Conservation (phyloP, 1,140 invertebrate species). For the Ostrea denselamellosa region DNA sequence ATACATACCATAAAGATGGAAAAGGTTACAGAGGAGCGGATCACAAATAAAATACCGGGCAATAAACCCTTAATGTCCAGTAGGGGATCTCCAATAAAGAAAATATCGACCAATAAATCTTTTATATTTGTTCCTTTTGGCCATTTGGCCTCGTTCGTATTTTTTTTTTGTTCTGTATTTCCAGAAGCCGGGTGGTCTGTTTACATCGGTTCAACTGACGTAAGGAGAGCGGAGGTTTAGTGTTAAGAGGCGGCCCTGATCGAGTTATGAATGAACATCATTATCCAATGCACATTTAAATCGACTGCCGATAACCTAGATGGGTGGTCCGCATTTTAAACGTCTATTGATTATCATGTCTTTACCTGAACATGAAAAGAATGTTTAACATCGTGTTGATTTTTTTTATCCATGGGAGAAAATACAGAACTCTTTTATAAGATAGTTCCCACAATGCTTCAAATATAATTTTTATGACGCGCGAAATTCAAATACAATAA, state of each 20-base stretch:
- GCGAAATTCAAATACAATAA: slow-evolving; percentile 11
- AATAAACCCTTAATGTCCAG: slow-evolving; percentile 18
- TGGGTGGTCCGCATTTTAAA: slow-evolving; percentile 19
- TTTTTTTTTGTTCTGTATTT: not conserved
- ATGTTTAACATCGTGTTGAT: slow-evolving; percentile 28
- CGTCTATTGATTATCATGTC: slow-evolving; percentile 40
- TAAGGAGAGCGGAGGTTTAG: not conserved
- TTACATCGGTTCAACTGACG: slow-evolving; percentile 7
- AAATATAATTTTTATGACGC: not conserved
- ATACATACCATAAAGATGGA: not conserved
- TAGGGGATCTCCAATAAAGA: not conserved
- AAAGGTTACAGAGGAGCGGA: not conserved
- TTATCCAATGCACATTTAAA: slow-evolving; percentile 38
- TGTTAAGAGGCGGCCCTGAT: slow-evolving; percentile 2
- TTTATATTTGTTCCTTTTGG: not conserved
- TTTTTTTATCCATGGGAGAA: slow-evolving; percentile 2
- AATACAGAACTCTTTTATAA: slow-evolving; percentile 31
- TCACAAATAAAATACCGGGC: not conserved
- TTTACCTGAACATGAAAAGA: slow-evolving; percentile 15
- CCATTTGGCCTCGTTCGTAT: not conserved
- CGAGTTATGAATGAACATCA: slow-evolving; percentile 36
- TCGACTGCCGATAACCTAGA: not conserved
- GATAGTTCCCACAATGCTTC: slow-evolving; percentile 27
- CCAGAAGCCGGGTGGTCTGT: slow-evolving; percentile 29
- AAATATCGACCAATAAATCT: not conserved